Percentiles rank a stretch among this genome's conserved stretches.
These are phyloP conservation scores for Latheticus oryzae DNA, from an alignment of 2,888 invertebrate species.

Conservation along the genomic window DNA sequence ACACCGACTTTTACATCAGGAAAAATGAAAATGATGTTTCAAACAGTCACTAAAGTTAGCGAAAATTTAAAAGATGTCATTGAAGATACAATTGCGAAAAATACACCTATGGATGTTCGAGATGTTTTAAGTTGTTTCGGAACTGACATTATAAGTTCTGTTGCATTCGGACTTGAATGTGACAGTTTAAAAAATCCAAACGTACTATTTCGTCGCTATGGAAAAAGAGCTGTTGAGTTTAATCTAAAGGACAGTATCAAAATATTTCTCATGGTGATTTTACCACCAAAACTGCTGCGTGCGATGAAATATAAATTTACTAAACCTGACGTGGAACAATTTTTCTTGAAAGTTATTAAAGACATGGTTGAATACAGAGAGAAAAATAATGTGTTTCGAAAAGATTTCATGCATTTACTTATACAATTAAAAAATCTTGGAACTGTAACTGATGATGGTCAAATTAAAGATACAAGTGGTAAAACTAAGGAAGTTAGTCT, in stretches of 20 bases:
- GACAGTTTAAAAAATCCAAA: conserved; percentile 68
- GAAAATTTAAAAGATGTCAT: conserved; percentile 18
- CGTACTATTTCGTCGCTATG: conserved; percentile 62
- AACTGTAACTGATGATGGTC: conserved; percentile 60
- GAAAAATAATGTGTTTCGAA: conserved; percentile 64
- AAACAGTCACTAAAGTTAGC: conserved; percentile 65
- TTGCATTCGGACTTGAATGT: conserved; percentile 71
- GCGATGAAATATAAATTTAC: conserved; percentile 41
- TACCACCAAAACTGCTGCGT: conserved; percentile 20
- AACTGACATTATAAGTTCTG: conserved; percentile 71
- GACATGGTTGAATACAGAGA: conserved; percentile 65
- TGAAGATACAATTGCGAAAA: conserved; percentile 59
- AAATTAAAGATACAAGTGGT: conserved; percentile 44
- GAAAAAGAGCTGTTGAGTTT: conserved; percentile 40
- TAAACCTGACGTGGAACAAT: conserved; percentile 56
- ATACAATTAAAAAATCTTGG: conserved; percentile 63
- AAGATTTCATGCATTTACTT: conserved; percentile 70
- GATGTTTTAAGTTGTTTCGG: conserved; percentile 69
- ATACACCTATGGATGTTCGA: conserved; percentile 56
- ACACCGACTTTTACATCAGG: conserved; percentile 75
- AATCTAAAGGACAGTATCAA: conserved; percentile 22
- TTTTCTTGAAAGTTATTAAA: conserved; percentile 65
- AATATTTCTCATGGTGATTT: conserved; percentile 17
- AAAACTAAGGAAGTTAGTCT: conserved; percentile 47
- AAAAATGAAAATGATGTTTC: conserved; percentile 75